phyloP scores from a whole-genome alignment of 2,797 vertebrate species.

The Enteromius anoplus region DNA sequence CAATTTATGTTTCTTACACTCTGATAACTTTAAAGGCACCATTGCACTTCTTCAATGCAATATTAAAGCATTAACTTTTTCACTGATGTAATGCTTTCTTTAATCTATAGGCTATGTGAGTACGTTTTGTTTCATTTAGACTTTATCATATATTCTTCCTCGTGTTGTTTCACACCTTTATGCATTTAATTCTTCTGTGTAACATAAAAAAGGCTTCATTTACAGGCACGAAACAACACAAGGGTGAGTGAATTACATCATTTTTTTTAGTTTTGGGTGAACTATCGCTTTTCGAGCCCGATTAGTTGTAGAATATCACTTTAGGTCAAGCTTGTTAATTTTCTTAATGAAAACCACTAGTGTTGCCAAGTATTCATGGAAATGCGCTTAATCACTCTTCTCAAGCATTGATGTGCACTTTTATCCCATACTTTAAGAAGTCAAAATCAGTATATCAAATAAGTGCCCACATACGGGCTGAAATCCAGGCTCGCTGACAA shows the following conservation, averaged over 20 bases:
- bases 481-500: slow-evolving; percentile 11
- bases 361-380: neutral
- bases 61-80: neutral
- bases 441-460: slow-evolving; percentile 22
- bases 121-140: too few relatives aligned
- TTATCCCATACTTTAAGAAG: slow-evolving; percentile 19
- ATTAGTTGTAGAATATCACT: neutral
- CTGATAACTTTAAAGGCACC: too few relatives aligned
- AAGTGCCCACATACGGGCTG: neutral
- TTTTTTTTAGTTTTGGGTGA: neutral
- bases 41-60: too few relatives aligned
- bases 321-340: neutral
- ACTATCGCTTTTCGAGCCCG: neutral
- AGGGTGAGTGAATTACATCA: neutral
- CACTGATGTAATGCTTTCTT: neutral
- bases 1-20: too few relatives aligned
- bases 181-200: neutral
- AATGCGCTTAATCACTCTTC: neutral
- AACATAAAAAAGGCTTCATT: neutral
- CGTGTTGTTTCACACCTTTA: neutral
- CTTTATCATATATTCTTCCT: too few relatives aligned
- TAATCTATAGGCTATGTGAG: neutral
- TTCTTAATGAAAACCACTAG: neutral
- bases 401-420: slow-evolving; percentile 12
- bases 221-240: neutral